Evolutionary conservation across 92 coral and sea anemone species (phyloP).

Genomic region (Chrysogorgia sp.): DNA sequence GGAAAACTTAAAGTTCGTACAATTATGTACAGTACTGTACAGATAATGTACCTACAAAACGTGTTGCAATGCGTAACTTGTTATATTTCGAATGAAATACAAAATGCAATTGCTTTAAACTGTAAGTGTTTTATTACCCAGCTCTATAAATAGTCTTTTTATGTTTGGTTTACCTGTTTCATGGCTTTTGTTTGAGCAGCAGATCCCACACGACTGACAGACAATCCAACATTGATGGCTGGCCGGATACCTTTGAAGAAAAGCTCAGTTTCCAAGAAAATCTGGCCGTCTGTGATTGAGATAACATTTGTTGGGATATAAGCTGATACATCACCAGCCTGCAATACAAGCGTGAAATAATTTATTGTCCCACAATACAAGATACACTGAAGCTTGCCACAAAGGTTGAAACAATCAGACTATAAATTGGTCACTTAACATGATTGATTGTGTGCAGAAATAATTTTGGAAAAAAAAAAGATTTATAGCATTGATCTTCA

Average conservation of each 20-base stretch:
- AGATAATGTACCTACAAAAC: not conserved
- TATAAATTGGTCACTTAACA: too few species aligned
- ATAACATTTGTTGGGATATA: conserved; percentile 99
- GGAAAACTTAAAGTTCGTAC: not conserved
- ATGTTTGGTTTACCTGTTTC: conserved; percentile 83
- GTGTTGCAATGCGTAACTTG: too few species aligned
- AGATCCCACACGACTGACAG: conserved; percentile 98
- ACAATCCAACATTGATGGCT: conserved; percentile 97
- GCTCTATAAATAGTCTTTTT: too few species aligned
- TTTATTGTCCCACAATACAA: not conserved
- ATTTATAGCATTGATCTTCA: too few species aligned
- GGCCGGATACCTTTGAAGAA: conserved; percentile 99
- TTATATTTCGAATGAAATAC: conserved; percentile 9
- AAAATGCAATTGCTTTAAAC: too few species aligned
- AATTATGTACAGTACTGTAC: not conserved
- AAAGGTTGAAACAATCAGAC: not conserved
- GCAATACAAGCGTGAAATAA: conserved; percentile 7
- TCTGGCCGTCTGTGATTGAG: conserved; percentile 99
- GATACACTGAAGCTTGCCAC: not conserved
- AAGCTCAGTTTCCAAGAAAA: conserved; percentile 98
- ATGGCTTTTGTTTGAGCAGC: conserved; percentile 99
- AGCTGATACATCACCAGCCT: conserved; percentile 99
- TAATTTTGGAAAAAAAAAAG: too few species aligned
- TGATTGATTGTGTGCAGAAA: too few species aligned
- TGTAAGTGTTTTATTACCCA: too few species aligned